A percentile compares a stretch with the other conserved stretches of the same genome.
These are phyloP conservation scores for Cynaeus angustus DNA, from an alignment of 2,888 invertebrate species.

Conservation along the genomic window DNA sequence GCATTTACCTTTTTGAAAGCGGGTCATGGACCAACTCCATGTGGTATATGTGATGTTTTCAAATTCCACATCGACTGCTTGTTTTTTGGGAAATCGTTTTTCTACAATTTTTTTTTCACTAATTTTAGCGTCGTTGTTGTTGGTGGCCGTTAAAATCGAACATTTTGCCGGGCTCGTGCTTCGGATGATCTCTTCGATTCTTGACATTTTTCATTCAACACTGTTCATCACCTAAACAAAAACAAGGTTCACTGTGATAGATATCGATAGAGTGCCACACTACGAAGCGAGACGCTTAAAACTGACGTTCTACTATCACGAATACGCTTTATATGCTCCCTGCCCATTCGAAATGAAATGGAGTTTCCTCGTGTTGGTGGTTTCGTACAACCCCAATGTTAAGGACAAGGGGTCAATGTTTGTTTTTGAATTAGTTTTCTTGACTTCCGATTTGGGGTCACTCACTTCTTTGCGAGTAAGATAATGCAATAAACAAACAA, in stretches of 20 bases:
- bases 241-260: constrained; percentile 5
- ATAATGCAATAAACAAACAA: too few species aligned
- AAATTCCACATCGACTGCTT: constrained; percentile 81
- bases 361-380: background rate
- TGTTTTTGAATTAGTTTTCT: too few species aligned
- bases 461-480: too few species aligned
- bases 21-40: constrained; percentile 69
- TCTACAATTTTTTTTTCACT: constrained; percentile 55
- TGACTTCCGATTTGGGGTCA: too few species aligned
- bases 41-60: constrained; percentile 79
- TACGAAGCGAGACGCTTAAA: constrained; percentile 5
- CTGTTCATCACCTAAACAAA: constrained; percentile 32
- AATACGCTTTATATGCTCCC: constrained; percentile 33
- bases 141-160: constrained; percentile 63
- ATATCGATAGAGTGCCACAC: constrained; percentile 1
- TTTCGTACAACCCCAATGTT: constrained; percentile 1
- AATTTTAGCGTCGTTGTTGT: constrained; percentile 56
- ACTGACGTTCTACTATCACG: constrained; percentile 32
- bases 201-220: constrained; percentile 40
- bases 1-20: constrained; percentile 64
- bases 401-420: background rate
- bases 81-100: constrained; percentile 74
- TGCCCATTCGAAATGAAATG: constrained; percentile 6
- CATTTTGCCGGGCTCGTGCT: constrained; percentile 63
- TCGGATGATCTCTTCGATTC: constrained; percentile 49